A percentile compares a stretch with the other conserved stretches of the same genome.
Evolutionary conservation across 2,113 vertebrate genomes (phyloP).

Genomic region (Dromiciops gliroides): DNA sequence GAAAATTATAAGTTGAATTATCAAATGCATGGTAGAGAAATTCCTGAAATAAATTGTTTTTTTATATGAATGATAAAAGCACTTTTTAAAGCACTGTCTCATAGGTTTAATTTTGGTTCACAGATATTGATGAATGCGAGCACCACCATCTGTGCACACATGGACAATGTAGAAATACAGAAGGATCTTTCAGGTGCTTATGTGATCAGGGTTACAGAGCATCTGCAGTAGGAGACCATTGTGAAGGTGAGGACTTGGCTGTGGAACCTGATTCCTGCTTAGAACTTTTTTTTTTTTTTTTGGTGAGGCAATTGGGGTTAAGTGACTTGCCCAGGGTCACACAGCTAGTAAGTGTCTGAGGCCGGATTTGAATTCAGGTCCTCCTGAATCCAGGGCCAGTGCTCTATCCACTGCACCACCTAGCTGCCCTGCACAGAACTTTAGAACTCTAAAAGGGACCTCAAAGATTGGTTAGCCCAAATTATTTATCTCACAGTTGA

Average conservation of each 20-base stretch:
- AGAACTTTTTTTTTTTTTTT: no score
- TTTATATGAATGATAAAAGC: not conserved
- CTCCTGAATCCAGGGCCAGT: no score
- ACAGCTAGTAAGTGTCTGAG: no score
- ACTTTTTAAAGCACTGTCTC: not conserved
- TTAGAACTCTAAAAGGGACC: not conserved
- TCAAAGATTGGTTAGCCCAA: not conserved
- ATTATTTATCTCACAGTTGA: not conserved
- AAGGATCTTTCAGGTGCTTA: conserved; percentile 92
- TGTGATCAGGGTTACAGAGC: conserved; percentile 90
- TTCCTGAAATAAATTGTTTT: not conserved
- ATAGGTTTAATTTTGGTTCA: conserved; percentile 24
- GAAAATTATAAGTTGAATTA: not conserved
- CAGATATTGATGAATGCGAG: conserved; percentile 95
- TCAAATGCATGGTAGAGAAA: not conserved
- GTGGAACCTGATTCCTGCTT: not conserved
- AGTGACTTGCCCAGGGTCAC: no score
- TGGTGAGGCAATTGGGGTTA: no score
- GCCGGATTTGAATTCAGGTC: no score
- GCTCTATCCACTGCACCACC: no score
- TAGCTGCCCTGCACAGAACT: no score
- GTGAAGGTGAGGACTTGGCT: conserved; percentile 87
- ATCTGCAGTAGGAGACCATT: conserved; percentile 88
- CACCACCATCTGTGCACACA: conserved; percentile 87
- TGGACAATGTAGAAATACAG: conserved; percentile 93